Evolutionary conservation across 1,140 invertebrate species (phyloP).

Genomic region (Drosophila triauraria): DNA sequence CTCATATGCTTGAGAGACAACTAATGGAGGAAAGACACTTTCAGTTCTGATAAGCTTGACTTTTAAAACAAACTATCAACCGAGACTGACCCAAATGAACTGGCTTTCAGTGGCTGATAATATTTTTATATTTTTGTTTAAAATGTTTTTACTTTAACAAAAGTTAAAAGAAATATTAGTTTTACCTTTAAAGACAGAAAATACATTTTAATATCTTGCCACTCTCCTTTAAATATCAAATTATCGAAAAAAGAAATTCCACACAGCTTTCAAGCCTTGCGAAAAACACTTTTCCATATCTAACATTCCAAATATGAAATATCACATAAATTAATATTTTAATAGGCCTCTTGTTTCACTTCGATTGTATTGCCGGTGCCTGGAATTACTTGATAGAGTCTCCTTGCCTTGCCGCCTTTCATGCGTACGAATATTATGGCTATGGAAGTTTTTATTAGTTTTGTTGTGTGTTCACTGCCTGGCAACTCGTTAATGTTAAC

Average conservation of each 20-base stretch:
- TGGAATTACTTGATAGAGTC: constrained; percentile 22
- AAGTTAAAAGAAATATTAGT: background rate
- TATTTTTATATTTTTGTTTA: background rate
- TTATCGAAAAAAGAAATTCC: background rate
- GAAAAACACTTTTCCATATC: background rate
- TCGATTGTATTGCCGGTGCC: background rate
- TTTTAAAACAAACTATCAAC: constrained; percentile 25
- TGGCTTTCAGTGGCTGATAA: constrained; percentile 19
- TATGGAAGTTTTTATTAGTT: constrained; percentile 19
- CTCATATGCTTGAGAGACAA: background rate
- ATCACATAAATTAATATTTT: constrained; percentile 33
- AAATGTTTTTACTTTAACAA: background rate
- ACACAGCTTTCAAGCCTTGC: background rate
- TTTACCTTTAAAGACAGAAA: background rate
- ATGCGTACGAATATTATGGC: constrained; percentile 33
- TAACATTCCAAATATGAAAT: constrained; percentile 12
- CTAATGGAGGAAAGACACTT: constrained; percentile 17
- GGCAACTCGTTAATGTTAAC: constrained; percentile 54
- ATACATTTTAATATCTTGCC: background rate
- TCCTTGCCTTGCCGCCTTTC: constrained; percentile 28
- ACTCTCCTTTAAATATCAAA: background rate
- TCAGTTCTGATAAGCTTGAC: constrained; percentile 8
- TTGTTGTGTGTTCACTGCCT: background rate
- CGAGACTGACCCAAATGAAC: constrained; percentile 19
- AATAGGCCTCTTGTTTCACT: constrained; percentile 37